Percentiles rank a stretch among this genome's conserved stretches.
Conservation (phyloP, 2,797 vertebrate species). For the Philypnodon macrostomus region DNA sequence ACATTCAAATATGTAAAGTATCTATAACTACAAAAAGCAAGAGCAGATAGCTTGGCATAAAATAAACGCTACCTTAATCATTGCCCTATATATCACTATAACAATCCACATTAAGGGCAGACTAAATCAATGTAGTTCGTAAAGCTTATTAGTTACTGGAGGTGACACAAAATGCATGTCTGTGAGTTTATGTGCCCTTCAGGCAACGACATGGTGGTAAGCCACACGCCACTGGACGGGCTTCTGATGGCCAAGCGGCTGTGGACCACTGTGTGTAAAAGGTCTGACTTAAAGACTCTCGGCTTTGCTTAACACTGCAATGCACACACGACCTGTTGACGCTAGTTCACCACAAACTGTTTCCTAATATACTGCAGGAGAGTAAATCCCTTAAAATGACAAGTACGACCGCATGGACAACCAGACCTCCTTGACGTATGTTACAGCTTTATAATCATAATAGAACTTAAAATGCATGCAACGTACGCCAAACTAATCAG, state of each 20-base stretch:
- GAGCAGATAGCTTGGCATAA: too few species aligned
- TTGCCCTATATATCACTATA: too few species aligned
- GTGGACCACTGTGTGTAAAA: slow-evolving; percentile 27
- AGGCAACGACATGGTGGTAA: slow-evolving; percentile 60
- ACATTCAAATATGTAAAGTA: too few species aligned
- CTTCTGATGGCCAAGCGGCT: slow-evolving; percentile 53
- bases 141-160: not conserved
- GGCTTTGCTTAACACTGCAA: slow-evolving; percentile 40
- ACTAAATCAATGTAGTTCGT: not conserved
- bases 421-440: not conserved
- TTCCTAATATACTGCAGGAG: slow-evolving; percentile 33
- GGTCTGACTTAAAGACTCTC: slow-evolving; percentile 33
- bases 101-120: too few species aligned
- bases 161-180: not conserved
- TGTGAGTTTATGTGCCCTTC: slow-evolving; percentile 34
- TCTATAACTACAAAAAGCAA: too few species aligned
- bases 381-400: slow-evolving; percentile 39
- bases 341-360: slow-evolving; percentile 45
- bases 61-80: too few species aligned
- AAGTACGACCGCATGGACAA: not conserved
- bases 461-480: too few species aligned
- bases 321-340: slow-evolving; percentile 39
- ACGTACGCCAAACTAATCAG: too few species aligned
- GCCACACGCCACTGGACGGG: slow-evolving; percentile 65
- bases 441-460: too few species aligned